Evolutionary conservation across 2,888 invertebrate genomes (phyloP).

Genomic region (Pteria penguin): DNA sequence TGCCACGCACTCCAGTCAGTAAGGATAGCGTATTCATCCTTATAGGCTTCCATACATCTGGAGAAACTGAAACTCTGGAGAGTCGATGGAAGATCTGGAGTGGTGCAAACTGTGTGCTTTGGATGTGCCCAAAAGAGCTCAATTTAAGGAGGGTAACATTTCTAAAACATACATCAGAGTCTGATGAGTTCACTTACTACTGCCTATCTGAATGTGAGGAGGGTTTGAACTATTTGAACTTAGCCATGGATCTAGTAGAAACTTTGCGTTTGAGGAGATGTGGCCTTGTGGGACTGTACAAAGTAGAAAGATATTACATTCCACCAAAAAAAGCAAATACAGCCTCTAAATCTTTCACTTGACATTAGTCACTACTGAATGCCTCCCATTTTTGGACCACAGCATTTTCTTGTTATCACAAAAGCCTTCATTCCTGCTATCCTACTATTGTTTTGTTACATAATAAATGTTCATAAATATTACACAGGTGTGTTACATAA

Average conservation of each 20-base stretch:
- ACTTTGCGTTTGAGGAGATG: conserved; percentile 67
- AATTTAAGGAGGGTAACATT: conserved; percentile 71
- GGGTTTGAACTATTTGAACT: conserved; percentile 63
- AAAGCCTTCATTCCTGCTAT: no score
- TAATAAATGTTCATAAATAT: no score
- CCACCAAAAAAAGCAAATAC: conserved; percentile 12
- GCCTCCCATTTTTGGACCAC: no score
- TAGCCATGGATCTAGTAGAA: conserved; percentile 67
- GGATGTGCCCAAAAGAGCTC: conserved; percentile 69
- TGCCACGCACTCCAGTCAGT: conserved; percentile 71
- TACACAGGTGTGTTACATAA: no score
- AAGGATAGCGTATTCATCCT: conserved; percentile 71
- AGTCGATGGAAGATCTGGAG: conserved; percentile 73
- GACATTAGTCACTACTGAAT: no score
- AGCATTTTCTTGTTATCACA: no score
- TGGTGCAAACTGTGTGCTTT: conserved; percentile 70
- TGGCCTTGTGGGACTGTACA: conserved; percentile 70
- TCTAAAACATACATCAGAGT: conserved; percentile 58
- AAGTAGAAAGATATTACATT: conserved; percentile 65
- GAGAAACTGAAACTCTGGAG: conserved; percentile 63
- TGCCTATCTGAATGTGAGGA: conserved; percentile 70
- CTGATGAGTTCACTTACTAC: conserved; percentile 64
- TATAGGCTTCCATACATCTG: conserved; percentile 67
- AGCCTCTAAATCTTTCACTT: not conserved
- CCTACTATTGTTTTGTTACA: no score